Base-by-base conservation (phyloP, 1,140 invertebrate genomes). In the Aphis craccivora region DNA sequence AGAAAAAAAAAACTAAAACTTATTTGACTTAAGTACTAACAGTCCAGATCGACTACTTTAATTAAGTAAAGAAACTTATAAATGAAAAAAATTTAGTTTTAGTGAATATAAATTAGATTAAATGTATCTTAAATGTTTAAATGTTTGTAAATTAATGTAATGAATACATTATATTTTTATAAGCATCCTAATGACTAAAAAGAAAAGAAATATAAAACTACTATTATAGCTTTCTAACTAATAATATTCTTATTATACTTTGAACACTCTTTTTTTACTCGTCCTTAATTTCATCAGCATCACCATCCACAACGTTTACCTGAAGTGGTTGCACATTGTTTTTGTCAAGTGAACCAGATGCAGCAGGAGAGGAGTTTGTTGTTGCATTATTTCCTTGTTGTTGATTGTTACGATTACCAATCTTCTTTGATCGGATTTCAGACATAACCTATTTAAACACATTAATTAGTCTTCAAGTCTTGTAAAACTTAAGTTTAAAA, bases 311-410 rank as follows among this genome's bases (percentile, higher is more conserved):
- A 20, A 67, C 55, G 20, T 67, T 90, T 2, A 90, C 55, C 18
- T 60, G 35, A 60, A 67, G 53, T 20, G 53, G 53, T 90, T 90
- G 53, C 14, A 90, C 6, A 43, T 90, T 55, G n/a, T 90, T 60
- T 67, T 90, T 7, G 8, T 43, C 53, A 3, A 43, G 11, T 30
- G 8, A 11, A 30, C 6, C 55, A 43, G 60, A 9, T 0, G 22
- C 20, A 25, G 18, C 67, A 67, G 37, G 0, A 60, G n/a, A 53
- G 6, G 14, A 8, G 4, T 4, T 25, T 2, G 6, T 88, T 7
- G 6, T 88, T 2, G 23, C 23, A 37, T n/a, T 43, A n/a, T 8
- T n/a, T 20, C 2, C 11, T 67, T 67, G 48, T 40, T 37, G 23
- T 90, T 35, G 89, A 67, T 2, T 43, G 4, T 1, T 43, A 11